These are phyloP conservation scores for Clivina fossor DNA, from an alignment of 2,888 invertebrate species.

Conservation along the genomic window DNA sequence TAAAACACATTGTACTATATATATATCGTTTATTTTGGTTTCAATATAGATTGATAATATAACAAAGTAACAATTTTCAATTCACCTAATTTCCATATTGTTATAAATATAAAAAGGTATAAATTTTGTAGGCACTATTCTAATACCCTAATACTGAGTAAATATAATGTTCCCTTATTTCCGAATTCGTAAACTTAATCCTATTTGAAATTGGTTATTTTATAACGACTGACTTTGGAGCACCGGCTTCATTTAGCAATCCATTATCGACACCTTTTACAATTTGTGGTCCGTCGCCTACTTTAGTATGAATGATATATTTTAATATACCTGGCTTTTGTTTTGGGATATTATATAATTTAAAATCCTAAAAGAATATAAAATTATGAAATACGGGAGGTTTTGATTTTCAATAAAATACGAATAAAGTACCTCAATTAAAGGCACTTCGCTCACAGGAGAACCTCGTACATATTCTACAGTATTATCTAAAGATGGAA, in stretches of 20 bases:
- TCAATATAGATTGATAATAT: too few relatives aligned
- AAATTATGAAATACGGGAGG: too few relatives aligned
- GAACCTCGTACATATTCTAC: constrained; percentile 63
- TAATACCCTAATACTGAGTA: constrained; percentile 18
- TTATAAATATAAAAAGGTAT: constrained; percentile 23
- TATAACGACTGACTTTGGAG: constrained; percentile 48
- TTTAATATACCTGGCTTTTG: constrained; percentile 63
- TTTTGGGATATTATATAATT: constrained; percentile 32
- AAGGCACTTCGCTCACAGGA: constrained; percentile 46
- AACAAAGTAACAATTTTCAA: too few relatives aligned
- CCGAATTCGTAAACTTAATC: constrained; percentile 11
- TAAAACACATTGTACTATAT: not conserved
- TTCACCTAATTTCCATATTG: constrained; percentile 11
- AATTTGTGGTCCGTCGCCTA: constrained; percentile 76
- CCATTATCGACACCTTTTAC: constrained; percentile 53
- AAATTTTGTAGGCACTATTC: constrained; percentile 17
- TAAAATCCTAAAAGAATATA: constrained; percentile 34
- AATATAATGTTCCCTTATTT: not conserved
- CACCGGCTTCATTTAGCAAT: constrained; percentile 56
- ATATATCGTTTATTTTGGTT: not conserved
- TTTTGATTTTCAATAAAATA: constrained; percentile 6
- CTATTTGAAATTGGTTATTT: not conserved
- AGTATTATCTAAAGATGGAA: constrained; percentile 61
- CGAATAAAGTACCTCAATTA: constrained; percentile 49
- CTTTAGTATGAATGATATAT: constrained; percentile 80